Evolutionary conservation across 2,113 vertebrate species (phyloP), one percentile per base, ranked within the genome.

Genomic region (Salvelinus fontinalis): DNA sequence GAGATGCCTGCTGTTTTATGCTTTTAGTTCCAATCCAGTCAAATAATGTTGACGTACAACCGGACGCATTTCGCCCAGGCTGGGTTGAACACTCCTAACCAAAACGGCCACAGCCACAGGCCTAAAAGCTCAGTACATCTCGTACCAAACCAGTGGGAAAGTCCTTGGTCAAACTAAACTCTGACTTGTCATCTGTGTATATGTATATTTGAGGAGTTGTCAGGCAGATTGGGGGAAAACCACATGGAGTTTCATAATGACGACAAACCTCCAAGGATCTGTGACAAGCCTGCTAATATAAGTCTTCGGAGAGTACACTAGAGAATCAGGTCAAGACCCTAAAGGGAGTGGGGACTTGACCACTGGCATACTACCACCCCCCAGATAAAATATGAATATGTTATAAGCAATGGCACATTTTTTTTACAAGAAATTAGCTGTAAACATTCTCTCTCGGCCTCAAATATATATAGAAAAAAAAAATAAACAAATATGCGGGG

Each of bases 171-270:
- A n/a, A 62, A 62, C 54, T 80, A 73, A 79, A 27, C 12, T 14
- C 1, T 29, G 65, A 29, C 13, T 29, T 14, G 11, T 85, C 51
- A 75, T 66, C 66, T 27, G 3, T 4, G 66, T 59, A 9, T 76
- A 57, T n/a, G 3, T 64, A 11, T 69, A 44, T n/a, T 48, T 57
- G 54, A 75, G 39, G 20, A 68, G 18, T 5, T 69, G 67, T 75
- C 29, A 69, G 49, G 22, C 39, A 49, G 22, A 73, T 31, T 24
- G 4, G 27, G 67, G 67, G 3, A 22, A 66, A 76, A 79, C 16
- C 67, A 67, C 64, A 65, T 14, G 44, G 71, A 65, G 26, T 85
- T 82, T 86, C 51, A 68, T 68, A 60, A 78, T 0, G 29, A n/a
- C 0, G 57, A 18, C 71, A 27, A n/a, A 59, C 85, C 75, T 39